Percentiles rank a stretch among this genome's conserved stretches.
Conservation (phyloP, 2,113 vertebrate genomes). For the Perccottus glenii region DNA sequence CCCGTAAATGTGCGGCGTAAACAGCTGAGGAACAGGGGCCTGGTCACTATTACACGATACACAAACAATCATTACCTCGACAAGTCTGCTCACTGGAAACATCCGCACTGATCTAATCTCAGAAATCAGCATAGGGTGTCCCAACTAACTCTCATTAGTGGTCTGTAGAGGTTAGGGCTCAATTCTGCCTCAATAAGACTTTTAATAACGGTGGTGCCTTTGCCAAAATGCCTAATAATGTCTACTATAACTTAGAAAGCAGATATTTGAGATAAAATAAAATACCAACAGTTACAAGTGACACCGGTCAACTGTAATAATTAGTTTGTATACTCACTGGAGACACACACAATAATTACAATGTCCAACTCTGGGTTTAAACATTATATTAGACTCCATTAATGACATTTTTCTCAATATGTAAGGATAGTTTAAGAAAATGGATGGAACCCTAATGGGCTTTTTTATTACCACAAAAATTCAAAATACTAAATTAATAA, state of each 20-base stretch:
- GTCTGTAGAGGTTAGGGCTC: neutral
- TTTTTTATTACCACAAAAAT: no score
- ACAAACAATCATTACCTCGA: constrained; percentile 55
- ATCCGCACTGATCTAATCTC: constrained; percentile 5
- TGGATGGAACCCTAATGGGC: neutral
- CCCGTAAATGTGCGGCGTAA: constrained; percentile 78
- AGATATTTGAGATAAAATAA: neutral
- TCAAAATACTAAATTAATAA: no score
- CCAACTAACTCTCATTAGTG: constrained; percentile 7
- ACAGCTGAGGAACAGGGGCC: constrained; percentile 55
- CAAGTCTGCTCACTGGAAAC: constrained; percentile 23
- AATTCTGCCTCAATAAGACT: constrained; percentile 4
- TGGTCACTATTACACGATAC: constrained; percentile 50
- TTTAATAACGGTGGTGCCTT: neutral
- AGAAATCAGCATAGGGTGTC: constrained; percentile 11
- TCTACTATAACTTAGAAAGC: neutral
- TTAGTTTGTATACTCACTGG: neutral
- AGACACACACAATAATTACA: neutral
- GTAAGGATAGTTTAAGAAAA: neutral
- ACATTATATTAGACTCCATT: neutral
- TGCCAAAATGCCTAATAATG: constrained; percentile 7
- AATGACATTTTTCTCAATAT: neutral
- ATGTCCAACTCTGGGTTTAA: neutral
- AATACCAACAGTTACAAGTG: neutral
- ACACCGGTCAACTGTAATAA: neutral